Percentiles rank a stretch among this genome's conserved stretches.
These are phyloP conservation scores for Hypena proboscidalis DNA, from an alignment of 2,888 invertebrate genomes.

Conservation along the genomic window DNA sequence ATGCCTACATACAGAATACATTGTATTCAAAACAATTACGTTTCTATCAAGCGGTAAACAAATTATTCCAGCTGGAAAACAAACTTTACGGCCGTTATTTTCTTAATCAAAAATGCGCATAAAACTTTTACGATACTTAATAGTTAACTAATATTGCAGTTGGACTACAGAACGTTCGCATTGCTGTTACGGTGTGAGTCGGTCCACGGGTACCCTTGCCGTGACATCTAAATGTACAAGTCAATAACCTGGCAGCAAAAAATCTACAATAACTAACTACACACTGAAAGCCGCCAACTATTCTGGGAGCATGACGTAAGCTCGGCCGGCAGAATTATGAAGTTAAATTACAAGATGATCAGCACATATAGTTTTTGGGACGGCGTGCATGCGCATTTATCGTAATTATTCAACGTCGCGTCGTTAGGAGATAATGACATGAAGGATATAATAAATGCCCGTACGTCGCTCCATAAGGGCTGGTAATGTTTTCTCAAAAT, in stretches of 20 bases:
- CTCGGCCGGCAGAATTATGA: constrained; percentile 51
- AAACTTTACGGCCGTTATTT: background rate
- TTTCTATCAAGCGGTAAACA: too few relatives aligned
- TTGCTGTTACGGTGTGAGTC: constrained; percentile 40
- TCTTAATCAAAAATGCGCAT: constrained; percentile 33
- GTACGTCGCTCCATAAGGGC: constrained; percentile 10
- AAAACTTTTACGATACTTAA: constrained; percentile 31
- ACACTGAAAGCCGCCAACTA: constrained; percentile 74
- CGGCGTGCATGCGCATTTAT: constrained; percentile 45
- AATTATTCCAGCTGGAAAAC: background rate
- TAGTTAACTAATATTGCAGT: constrained; percentile 16
- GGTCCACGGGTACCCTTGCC: constrained; percentile 68
- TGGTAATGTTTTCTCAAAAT: constrained; percentile 13
- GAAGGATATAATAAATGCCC: constrained; percentile 39
- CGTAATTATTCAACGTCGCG: constrained; percentile 38
- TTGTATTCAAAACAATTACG: too few relatives aligned
- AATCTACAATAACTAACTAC: constrained; percentile 75
- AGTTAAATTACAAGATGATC: constrained; percentile 51
- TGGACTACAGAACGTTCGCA: constrained; percentile 32
- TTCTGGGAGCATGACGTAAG: constrained; percentile 77
- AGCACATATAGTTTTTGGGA: constrained; percentile 46
- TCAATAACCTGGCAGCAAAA: constrained; percentile 79
- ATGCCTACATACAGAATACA: too few relatives aligned
- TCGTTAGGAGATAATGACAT: constrained; percentile 37
- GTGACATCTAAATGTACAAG: constrained; percentile 76